Conservation (phyloP, 1,140 invertebrate genomes). For the Acyrthosiphon pisum region DNA sequence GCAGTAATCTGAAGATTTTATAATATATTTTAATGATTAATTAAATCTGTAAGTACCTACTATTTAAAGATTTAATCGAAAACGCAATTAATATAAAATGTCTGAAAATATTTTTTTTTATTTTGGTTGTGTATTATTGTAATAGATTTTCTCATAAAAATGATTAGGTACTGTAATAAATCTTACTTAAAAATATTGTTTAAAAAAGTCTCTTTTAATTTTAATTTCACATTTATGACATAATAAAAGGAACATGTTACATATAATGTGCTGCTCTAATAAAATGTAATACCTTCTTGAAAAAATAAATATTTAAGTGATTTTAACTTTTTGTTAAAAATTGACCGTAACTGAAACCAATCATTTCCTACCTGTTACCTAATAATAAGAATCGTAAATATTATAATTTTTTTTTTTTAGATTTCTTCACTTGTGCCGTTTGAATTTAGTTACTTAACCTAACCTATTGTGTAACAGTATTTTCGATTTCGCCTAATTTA, state of each 20-base stretch:
- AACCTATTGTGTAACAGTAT: background rate
- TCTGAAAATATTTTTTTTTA: background rate
- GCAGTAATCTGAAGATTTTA: background rate
- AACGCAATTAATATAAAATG: background rate
- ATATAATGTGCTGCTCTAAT: background rate
- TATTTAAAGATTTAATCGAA: background rate
- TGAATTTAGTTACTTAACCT: background rate
- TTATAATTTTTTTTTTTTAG: background rate
- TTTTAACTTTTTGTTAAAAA: background rate
- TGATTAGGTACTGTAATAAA: background rate
- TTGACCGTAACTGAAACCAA: background rate
- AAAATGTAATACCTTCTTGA: background rate
- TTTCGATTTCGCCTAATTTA: background rate
- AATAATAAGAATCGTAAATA: background rate
- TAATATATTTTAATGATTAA: constrained; percentile 46
- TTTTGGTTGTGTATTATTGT: background rate
- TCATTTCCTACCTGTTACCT: background rate
- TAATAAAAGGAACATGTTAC: background rate
- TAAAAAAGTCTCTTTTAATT: constrained; percentile 12
- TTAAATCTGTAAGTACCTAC: background rate
- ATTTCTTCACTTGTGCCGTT: background rate
- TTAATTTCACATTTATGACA: background rate
- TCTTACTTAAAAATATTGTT: background rate
- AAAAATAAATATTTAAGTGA: background rate
- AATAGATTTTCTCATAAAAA: background rate